phyloP scores from a whole-genome alignment of 2,888 invertebrate species.

The Caradrina kadenii region DNA sequence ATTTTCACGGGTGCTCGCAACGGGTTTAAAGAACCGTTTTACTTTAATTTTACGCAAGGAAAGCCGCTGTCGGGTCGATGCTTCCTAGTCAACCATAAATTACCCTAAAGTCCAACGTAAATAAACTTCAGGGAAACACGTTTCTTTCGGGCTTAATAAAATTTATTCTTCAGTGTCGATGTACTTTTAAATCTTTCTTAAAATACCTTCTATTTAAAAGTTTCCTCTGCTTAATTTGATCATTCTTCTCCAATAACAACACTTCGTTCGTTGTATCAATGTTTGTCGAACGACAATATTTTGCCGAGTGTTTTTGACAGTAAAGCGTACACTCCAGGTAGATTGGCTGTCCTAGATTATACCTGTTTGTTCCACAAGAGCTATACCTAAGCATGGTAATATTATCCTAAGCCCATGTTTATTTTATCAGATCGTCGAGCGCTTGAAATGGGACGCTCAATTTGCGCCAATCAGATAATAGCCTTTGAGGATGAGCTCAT shows the following conservation, averaged over 20 bases:
- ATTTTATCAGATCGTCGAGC: slow-evolving; percentile 49
- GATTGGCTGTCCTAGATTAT: slow-evolving; percentile 29
- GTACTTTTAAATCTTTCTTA: not conserved
- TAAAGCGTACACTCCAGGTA: slow-evolving; percentile 18
- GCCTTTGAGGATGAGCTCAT: slow-evolving; percentile 31
- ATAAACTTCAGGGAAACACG: slow-evolving; percentile 36
- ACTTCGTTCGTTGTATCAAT: slow-evolving; percentile 1
- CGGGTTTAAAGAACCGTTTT: slow-evolving; percentile 19
- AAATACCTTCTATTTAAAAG: slow-evolving; percentile 1
- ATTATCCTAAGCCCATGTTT: slow-evolving; percentile 45
- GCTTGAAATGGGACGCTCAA: slow-evolving; percentile 42
- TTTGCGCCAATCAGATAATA: slow-evolving; percentile 54
- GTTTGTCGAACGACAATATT: slow-evolving; percentile 22
- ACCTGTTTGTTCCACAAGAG: slow-evolving; percentile 36
- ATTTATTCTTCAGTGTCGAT: slow-evolving; percentile 34
- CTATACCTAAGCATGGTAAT: slow-evolving; percentile 34
- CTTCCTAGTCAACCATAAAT: slow-evolving; percentile 51
- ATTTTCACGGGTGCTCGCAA: slow-evolving; percentile 40
- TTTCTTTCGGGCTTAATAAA: slow-evolving; percentile 18
- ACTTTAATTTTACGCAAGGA: slow-evolving; percentile 48
- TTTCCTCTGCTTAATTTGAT: not conserved
- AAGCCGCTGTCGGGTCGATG: slow-evolving; percentile 13
- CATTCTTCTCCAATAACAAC: not conserved
- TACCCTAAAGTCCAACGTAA: slow-evolving; percentile 42
- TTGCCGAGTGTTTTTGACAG: slow-evolving; percentile 6